Conservation (phyloP, 1,140 invertebrate genomes). For the Lepidurus apus region DNA sequence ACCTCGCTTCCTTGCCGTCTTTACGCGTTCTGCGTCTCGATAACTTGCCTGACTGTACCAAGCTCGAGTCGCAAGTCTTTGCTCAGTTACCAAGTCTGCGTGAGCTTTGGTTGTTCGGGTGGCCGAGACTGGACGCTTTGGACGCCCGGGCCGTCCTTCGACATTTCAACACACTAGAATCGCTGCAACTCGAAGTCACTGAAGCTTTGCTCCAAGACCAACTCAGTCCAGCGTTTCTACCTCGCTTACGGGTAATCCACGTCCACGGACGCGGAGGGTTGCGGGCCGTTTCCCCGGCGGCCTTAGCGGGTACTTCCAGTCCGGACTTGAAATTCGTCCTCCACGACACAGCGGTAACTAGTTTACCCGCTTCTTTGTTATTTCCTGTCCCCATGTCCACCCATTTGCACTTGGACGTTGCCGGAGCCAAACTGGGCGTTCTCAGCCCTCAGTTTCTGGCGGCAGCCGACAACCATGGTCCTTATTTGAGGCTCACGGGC, state of each 20-base stretch:
- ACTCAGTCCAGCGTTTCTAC: slow-evolving; percentile 67
- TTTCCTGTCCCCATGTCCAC: slow-evolving; percentile 85
- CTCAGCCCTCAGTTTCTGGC: slow-evolving; percentile 68
- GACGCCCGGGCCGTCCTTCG: slow-evolving; percentile 73
- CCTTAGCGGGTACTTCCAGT: slow-evolving; percentile 64
- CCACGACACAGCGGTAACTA: slow-evolving; percentile 69
- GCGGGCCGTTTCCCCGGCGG: slow-evolving; percentile 70
- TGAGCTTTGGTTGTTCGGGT: slow-evolving; percentile 62
- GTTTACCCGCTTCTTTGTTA: slow-evolving; percentile 69
- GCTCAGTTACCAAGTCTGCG: slow-evolving; percentile 62
- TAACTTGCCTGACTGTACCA: slow-evolving; percentile 60
- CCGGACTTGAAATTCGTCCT: slow-evolving; percentile 63
- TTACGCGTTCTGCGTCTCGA: slow-evolving; percentile 61
- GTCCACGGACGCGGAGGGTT: slow-evolving; percentile 65
- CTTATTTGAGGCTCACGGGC: slow-evolving; percentile 64
- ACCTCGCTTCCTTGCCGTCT: slow-evolving; percentile 62
- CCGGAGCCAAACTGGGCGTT: slow-evolving; percentile 67
- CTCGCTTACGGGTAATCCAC: slow-evolving; percentile 65
- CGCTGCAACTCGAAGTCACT: slow-evolving; percentile 77
- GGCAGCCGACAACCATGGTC: slow-evolving; percentile 69
- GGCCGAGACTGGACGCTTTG: slow-evolving; percentile 70
- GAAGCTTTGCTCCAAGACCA: slow-evolving; percentile 75
- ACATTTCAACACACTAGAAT: slow-evolving; percentile 44
- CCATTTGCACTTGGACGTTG: slow-evolving; percentile 66
- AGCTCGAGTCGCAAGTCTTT: slow-evolving; percentile 78